Evolutionary conservation across 2,888 invertebrate genomes (phyloP).

Genomic region (Drosophila demipolita): DNA sequence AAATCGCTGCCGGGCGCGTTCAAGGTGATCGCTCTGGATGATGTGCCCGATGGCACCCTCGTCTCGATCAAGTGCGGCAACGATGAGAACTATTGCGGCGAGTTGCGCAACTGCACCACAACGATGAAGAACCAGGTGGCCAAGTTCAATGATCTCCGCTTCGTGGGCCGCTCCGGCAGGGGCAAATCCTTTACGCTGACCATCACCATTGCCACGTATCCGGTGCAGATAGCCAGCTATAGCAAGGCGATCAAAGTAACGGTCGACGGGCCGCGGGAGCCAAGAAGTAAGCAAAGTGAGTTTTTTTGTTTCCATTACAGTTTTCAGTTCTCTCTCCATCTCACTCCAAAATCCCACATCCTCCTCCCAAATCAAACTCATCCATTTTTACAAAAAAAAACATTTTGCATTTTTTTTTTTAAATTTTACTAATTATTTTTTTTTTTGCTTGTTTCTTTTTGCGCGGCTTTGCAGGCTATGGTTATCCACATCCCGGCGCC

Average conservation of each 20-base stretch:
- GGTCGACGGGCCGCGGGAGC: constrained; percentile 99
- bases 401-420: not conserved
- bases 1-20: constrained; percentile 98
- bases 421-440: constrained; percentile 25
- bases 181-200: constrained; percentile 98
- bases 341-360: not conserved
- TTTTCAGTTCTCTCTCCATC: constrained; percentile 44
- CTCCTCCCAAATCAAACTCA: not conserved
- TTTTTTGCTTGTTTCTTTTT: constrained; percentile 66
- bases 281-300: constrained; percentile 98
- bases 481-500: constrained; percentile 91
- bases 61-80: constrained; percentile 98
- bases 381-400: constrained; percentile 1
- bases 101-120: constrained; percentile 96
- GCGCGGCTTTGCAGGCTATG: constrained; percentile 87
- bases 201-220: constrained; percentile 92
- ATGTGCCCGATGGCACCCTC: constrained; percentile 96
- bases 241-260: constrained; percentile 99
- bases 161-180: constrained; percentile 98
- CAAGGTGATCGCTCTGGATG: constrained; percentile 97
- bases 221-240: constrained; percentile 95
- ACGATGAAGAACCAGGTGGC: constrained; percentile 99
- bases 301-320: constrained; percentile 84
- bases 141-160: constrained; percentile 98
- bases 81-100: constrained; percentile 98